Conservation (phyloP, 2,113 vertebrate species). For the Epinephelus fuscoguttatus region DNA sequence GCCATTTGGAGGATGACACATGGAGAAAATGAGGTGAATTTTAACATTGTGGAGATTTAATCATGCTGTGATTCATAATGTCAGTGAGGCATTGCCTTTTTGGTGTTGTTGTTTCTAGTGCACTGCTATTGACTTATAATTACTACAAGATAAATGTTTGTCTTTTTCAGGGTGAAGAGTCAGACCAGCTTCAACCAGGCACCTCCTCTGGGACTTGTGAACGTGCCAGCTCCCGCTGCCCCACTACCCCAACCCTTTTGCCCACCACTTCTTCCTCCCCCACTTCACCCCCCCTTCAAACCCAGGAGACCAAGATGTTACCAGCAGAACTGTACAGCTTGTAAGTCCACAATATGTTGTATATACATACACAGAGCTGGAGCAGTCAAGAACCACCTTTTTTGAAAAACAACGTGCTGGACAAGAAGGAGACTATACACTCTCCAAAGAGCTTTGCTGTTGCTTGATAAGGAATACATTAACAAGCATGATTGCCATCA, state of each 20-base stretch:
- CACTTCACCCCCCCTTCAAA: neutral
- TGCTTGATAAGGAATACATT: too few species aligned
- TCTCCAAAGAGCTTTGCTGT: too few species aligned
- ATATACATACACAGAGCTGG: too few species aligned
- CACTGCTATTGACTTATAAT: neutral
- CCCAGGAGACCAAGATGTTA: neutral
- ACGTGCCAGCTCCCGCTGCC: too few species aligned
- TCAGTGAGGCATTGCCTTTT: conserved; percentile 1
- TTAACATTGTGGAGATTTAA: conserved; percentile 11
- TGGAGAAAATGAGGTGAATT: conserved; percentile 14
- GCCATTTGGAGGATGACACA: conserved; percentile 6
- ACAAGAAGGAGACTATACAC: too few species aligned
- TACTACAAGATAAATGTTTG: neutral
- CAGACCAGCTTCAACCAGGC: conserved; percentile 4
- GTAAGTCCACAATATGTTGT: neutral
- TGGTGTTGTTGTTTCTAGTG: neutral
- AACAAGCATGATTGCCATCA: too few species aligned
- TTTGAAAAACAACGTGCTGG: too few species aligned
- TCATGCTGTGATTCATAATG: neutral
- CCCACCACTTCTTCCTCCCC: neutral
- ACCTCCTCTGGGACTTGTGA: conserved; percentile 13
- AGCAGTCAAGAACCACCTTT: too few species aligned
- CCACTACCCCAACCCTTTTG: too few species aligned
- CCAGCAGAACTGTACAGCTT: conserved; percentile 21
- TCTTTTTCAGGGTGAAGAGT: neutral